Evolutionary conservation across 2,888 invertebrate species (phyloP), one percentile per base, ranked within the genome.

Genomic region (Aricia artaxerxes): DNA sequence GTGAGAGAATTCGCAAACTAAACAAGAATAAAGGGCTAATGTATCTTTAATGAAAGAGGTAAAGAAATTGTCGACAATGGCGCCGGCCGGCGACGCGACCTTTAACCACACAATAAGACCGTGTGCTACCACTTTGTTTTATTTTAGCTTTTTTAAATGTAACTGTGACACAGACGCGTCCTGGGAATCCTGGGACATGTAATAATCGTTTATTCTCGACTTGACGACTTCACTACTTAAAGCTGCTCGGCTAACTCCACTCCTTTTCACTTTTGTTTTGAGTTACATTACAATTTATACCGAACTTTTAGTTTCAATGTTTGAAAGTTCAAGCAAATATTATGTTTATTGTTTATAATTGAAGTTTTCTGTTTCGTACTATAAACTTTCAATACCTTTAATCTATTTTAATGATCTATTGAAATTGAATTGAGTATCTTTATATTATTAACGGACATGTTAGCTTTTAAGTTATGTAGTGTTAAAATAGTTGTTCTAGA

Each of bases 1-100:
- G 89, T 85, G 88, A 88, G 90, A 90, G 87, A 89, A 90, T 91
- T 89, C 88, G 88, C 90, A 90, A 90, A 90, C 90, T 90, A 91
- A 92, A 92, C 90, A 91, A 88, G 90, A 90, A 90, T 89, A 91
- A 92, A 90, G 88, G 90, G 89, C 90, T 90, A 90, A 92, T 90
- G 90, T 91, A 88, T 91, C 89, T 90, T 90, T 91, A 91, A 92
- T 91, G 89, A 90, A 90, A 91, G 87, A 82, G 87, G 86, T 85
- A 86, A 85, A 84, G 85, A 81, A 82, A 81, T 77, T 85, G 85
- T 53, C 57, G 35, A 85, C 85, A 82, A 83, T 80, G 83, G 82
- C 82, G 83, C 84, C 83, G 69, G 11, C 64, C 24, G 11, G 64
- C 35, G 82, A 80, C 80, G 81, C 83, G 83, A 83, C 83, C 82